These are phyloP conservation scores for Myopa testacea DNA, from an alignment of 2,888 invertebrate species.

Conservation along the genomic window DNA sequence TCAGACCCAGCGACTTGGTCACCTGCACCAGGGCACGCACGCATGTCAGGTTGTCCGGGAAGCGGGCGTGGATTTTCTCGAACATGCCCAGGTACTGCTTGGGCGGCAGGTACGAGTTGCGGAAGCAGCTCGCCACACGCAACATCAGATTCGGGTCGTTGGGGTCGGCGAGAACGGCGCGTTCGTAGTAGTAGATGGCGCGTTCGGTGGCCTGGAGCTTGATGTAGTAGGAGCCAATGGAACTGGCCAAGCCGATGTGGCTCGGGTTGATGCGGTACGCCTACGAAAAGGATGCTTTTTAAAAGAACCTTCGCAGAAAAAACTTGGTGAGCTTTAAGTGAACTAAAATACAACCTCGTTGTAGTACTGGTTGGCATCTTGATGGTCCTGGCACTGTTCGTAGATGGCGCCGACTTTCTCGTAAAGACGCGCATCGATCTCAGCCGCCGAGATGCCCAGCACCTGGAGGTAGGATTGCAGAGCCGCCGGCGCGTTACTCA, in stretches of 20 bases:
- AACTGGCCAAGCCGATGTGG: slow-evolving; percentile 79
- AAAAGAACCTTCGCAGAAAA: too few species aligned
- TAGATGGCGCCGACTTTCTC: slow-evolving; percentile 91
- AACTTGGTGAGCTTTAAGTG: too few species aligned
- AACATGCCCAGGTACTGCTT: slow-evolving; percentile 69
- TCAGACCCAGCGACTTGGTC: slow-evolving; percentile 77
- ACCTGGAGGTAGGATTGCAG: slow-evolving; percentile 80
- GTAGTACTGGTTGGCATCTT: slow-evolving; percentile 75
- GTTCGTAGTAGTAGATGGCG: slow-evolving; percentile 85
- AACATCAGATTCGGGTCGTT: slow-evolving; percentile 86
- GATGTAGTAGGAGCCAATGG: slow-evolving; percentile 90
- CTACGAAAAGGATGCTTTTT: too few species aligned
- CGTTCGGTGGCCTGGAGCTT: slow-evolving; percentile 90
- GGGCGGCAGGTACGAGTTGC: slow-evolving; percentile 78
- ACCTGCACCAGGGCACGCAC: slow-evolving; percentile 73
- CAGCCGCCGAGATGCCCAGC: slow-evolving; percentile 83
- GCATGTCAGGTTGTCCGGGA: slow-evolving; percentile 96
- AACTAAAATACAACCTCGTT: slow-evolving; percentile 52
- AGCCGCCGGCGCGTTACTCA: slow-evolving; percentile 69
- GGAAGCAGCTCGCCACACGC: slow-evolving; percentile 86
- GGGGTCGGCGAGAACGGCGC: slow-evolving; percentile 81
- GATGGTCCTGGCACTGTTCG: slow-evolving; percentile 90
- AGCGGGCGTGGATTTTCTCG: slow-evolving; percentile 78
- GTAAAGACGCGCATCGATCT: slow-evolving; percentile 88
- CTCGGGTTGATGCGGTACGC: slow-evolving; percentile 66